Percentiles rank a stretch among this genome's conserved stretches.
Evolutionary conservation across 92 coral and sea anemone species (phyloP).

Genomic region (Chrysogorgia sp.): DNA sequence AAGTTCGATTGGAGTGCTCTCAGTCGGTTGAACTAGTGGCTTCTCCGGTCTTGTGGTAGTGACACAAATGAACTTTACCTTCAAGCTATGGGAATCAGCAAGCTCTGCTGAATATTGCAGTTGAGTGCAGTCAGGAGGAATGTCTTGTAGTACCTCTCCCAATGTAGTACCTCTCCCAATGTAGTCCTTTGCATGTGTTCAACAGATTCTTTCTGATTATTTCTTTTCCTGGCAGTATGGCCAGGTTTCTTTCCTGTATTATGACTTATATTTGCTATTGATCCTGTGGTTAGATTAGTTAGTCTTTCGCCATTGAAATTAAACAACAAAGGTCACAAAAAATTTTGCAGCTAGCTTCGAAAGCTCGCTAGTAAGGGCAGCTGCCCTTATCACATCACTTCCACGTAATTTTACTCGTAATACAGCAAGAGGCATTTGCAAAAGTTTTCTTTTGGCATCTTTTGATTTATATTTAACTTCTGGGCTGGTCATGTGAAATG

Average conservation of each 20-base stretch:
- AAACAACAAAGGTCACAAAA: conserved; percentile 36
- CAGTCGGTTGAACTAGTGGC: background rate
- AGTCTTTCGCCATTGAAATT: background rate
- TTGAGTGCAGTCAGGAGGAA: conserved; percentile 29
- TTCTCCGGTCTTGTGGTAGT: conserved; percentile 4
- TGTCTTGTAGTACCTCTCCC: background rate
- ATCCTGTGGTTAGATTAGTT: conserved; percentile 38
- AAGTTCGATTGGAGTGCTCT: background rate
- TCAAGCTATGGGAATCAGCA: background rate
- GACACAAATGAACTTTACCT: conserved; percentile 18
- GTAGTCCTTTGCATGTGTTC: background rate
- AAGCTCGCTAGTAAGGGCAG: no score
- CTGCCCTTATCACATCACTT: no score
- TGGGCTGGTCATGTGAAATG: no score
- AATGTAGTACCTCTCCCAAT: conserved; percentile 31
- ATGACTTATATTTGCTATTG: conserved; percentile 45
- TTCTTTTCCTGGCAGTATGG: conserved; percentile 29
- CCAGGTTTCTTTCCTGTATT: conserved; percentile 49
- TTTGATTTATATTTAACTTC: no score
- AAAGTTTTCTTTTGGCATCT: no score
- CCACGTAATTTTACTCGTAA: no score
- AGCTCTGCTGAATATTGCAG: conserved; percentile 27
- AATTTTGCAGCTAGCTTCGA: no score
- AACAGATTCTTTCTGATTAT: conserved; percentile 23
- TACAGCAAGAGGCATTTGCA: no score